A percentile compares a stretch with the other conserved stretches of the same genome.
These are phyloP conservation scores for Macrocentrus cingulum DNA, from an alignment of 1,140 invertebrate genomes.

Conservation along the genomic window DNA sequence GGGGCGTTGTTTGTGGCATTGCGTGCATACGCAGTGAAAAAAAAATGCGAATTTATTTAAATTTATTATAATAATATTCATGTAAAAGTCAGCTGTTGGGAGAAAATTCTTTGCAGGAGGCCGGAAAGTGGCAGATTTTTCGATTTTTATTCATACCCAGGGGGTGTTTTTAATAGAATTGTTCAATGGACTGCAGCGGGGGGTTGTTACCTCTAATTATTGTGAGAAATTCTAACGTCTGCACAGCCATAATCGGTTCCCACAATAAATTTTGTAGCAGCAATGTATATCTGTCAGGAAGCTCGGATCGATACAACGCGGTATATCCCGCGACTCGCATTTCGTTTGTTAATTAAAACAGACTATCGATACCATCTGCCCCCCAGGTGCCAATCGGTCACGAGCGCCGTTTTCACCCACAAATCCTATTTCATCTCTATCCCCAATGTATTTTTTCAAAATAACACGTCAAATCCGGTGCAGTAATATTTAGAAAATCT, in stretches of 20 bases:
- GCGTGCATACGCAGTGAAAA: background rate
- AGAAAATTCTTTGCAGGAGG: constrained; percentile 8
- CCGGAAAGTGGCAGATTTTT: background rate
- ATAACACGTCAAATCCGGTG: too few relatives aligned
- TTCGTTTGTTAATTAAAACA: constrained; percentile 14
- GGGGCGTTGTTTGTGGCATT: too few relatives aligned
- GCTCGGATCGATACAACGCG: constrained; percentile 1
- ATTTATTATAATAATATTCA: background rate
- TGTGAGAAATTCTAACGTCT: constrained; percentile 25
- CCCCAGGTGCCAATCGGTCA: too few relatives aligned
- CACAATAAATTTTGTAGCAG: constrained; percentile 14
- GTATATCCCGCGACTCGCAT: background rate
- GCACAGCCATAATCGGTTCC: constrained; percentile 2
- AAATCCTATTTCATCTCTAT: too few relatives aligned
- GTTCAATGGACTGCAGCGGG: constrained; percentile 12
- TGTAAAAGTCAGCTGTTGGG: background rate
- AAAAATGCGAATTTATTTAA: background rate
- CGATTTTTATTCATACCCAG: background rate
- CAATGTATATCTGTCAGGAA: constrained; percentile 3
- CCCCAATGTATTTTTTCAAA: too few relatives aligned
- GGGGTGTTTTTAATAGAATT: background rate
- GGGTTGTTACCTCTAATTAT: constrained; percentile 17
- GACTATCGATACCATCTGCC: constrained; percentile 13
- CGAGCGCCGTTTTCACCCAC: too few relatives aligned
- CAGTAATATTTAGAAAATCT: too few relatives aligned